Conservation (phyloP, 2,888 invertebrate genomes). For the Teleogryllus oceanicus region DNA sequence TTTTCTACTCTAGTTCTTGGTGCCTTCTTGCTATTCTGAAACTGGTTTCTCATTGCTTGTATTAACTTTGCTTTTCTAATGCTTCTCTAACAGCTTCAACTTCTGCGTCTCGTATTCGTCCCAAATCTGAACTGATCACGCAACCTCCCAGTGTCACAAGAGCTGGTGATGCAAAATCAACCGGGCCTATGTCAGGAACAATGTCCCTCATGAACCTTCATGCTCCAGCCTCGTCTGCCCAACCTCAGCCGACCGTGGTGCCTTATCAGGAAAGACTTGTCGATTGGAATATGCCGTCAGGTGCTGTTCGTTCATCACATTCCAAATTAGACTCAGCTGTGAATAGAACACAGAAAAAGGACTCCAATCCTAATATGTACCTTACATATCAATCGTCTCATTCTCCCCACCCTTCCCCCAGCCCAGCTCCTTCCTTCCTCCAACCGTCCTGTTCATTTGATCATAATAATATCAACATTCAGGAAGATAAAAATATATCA, state of each 20-base stretch:
- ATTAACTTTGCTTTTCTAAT: conserved; percentile 18
- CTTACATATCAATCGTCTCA: conserved; percentile 11
- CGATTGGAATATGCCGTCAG: conserved; percentile 46
- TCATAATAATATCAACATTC: not conserved
- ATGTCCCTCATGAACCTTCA: conserved; percentile 26
- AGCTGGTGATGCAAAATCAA: not conserved
- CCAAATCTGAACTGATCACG: conserved; percentile 33
- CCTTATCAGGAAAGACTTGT: conserved; percentile 45
- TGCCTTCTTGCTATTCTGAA: not conserved
- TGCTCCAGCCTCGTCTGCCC: conserved; percentile 22
- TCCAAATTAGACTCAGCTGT: not conserved
- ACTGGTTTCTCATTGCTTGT: not conserved
- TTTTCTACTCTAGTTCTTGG: not conserved
- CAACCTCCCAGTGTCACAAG: not conserved
- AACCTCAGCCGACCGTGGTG: conserved; percentile 41
- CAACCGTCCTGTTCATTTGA: not conserved
- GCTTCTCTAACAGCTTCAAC: conserved; percentile 21
- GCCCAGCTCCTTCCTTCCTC: not conserved
- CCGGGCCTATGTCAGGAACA: conserved; percentile 24
- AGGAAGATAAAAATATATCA: not conserved
- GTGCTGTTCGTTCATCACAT: conserved; percentile 38
- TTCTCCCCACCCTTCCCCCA: not conserved
- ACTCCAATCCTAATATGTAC: not conserved
- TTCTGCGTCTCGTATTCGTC: conserved; percentile 30
- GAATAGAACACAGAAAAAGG: not conserved